Evolutionary conservation across 2,888 invertebrate species (phyloP).

Genomic region (Xanthostigma xanthostigma): DNA sequence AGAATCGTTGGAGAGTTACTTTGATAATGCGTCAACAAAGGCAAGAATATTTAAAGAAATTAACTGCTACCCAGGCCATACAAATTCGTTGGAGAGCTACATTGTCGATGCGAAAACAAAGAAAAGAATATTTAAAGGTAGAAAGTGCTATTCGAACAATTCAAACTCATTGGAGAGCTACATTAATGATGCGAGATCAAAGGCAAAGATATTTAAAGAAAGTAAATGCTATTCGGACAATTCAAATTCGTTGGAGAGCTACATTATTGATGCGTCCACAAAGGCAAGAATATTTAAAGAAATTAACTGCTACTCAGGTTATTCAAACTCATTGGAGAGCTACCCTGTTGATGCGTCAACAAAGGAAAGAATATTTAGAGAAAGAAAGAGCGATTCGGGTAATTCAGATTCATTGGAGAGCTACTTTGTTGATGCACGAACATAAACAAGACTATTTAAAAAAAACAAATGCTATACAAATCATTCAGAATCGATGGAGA

Average conservation of each 20-base stretch:
- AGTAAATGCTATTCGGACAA: constrained; percentile 12
- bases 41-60: constrained; percentile 20
- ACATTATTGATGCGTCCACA: constrained; percentile 14
- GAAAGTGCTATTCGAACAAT: constrained; percentile 19
- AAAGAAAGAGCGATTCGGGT: constrained; percentile 24
- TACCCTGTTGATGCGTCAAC: constrained; percentile 23
- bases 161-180: too few relatives aligned
- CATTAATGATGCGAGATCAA: constrained; percentile 15
- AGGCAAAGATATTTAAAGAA: constrained; percentile 12
- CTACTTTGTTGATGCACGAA: constrained; percentile 16
- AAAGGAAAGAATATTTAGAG: constrained; percentile 24
- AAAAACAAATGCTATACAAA: constrained; percentile 13
- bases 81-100: constrained; percentile 20
- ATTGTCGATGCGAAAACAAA: constrained; percentile 25
- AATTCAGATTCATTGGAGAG: constrained; percentile 31
- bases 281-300: constrained; percentile 13
- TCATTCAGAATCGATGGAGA: constrained; percentile 13
- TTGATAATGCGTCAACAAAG: not conserved
- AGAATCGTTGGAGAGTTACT: constrained; percentile 3
- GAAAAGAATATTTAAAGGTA: constrained; percentile 17
- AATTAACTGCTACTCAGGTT: constrained; percentile 12
- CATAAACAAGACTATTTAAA: constrained; percentile 19
- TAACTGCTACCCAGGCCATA: constrained; percentile 21
- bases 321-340: constrained; percentile 29
- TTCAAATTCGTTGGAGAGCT: constrained; percentile 24